phyloP scores from a whole-genome alignment of 2,888 invertebrate species.

The Drepanosiphum platanoidis region DNA sequence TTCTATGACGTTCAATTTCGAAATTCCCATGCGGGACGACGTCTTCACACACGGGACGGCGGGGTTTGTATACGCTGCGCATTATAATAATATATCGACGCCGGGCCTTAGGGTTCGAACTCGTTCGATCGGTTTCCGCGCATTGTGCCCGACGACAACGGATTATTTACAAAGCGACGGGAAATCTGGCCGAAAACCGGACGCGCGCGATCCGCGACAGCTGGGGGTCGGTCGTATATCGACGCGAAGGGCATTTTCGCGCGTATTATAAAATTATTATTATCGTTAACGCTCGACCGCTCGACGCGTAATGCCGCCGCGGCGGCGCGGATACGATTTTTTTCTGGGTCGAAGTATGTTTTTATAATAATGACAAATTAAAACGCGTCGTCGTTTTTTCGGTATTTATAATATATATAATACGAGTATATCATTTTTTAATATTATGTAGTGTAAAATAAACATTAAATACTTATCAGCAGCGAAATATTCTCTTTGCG shows the following conservation, averaged over 20 bases:
- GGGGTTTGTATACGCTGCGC: too few relatives aligned
- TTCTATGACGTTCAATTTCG: neutral
- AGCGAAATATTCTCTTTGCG: too few relatives aligned
- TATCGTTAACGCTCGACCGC: neutral
- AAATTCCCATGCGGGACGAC: constrained; percentile 39
- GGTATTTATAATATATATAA: too few relatives aligned
- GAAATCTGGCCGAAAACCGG: constrained; percentile 40
- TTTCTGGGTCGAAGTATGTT: too few relatives aligned
- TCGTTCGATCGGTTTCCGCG: constrained; percentile 57
- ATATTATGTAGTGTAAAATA: too few relatives aligned
- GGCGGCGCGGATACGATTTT: neutral
- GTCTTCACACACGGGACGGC: constrained; percentile 51
- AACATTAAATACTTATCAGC: too few relatives aligned
- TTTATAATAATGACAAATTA: too few relatives aligned
- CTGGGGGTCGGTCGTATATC: neutral
- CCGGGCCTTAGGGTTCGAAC: constrained; percentile 49
- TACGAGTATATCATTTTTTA: too few relatives aligned
- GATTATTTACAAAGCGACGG: too few relatives aligned
- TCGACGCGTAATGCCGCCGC: constrained; percentile 19
- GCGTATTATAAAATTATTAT: neutral
- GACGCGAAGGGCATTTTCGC: neutral
- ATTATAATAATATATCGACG: neutral
- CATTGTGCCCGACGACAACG: neutral
- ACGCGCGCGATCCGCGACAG: constrained; percentile 12
- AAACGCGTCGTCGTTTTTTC: too few relatives aligned